phyloP scores from a whole-genome alignment of 2,888 invertebrate genomes.

The Pseudanteris insignis region DNA sequence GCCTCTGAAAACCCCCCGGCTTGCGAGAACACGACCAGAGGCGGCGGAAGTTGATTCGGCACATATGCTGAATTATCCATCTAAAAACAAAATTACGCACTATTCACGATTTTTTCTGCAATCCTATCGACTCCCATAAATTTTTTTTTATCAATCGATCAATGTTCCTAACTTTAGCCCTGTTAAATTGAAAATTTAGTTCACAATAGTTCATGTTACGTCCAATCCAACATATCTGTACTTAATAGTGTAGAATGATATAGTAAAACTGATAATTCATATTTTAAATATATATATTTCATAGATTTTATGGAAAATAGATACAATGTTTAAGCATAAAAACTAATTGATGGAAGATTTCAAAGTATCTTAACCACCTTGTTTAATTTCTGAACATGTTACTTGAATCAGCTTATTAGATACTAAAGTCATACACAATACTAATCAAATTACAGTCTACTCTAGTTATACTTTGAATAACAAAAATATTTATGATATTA shows the following conservation, averaged over 20 bases:
- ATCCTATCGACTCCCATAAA: slow-evolving; percentile 26
- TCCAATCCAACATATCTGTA: too few relatives aligned
- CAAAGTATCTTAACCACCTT: too few relatives aligned
- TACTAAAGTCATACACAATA: slow-evolving; percentile 7
- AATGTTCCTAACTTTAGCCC: not conserved
- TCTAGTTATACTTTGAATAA: too few relatives aligned
- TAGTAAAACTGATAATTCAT: too few relatives aligned
- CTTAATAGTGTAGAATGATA: too few relatives aligned
- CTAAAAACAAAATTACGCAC: slow-evolving; percentile 62
- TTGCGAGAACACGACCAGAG: slow-evolving; percentile 79
- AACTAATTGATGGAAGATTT: too few relatives aligned
- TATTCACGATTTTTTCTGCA: slow-evolving; percentile 25
- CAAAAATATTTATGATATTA: too few relatives aligned
- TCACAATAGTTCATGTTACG: too few relatives aligned
- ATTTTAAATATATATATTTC: too few relatives aligned
- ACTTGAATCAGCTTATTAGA: slow-evolving; percentile 18
- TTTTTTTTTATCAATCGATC: not conserved
- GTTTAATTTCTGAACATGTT: slow-evolving; percentile 16
- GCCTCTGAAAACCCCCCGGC: slow-evolving; percentile 79
- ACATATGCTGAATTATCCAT: slow-evolving; percentile 82
- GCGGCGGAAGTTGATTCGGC: slow-evolving; percentile 78
- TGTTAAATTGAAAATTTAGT: too few relatives aligned
- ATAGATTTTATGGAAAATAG: too few relatives aligned
- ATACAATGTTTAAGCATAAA: too few relatives aligned
- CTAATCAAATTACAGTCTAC: slow-evolving; percentile 1